Base-by-base conservation (phyloP, 2,888 invertebrate species). In the Drosophila gaucha region DNA sequence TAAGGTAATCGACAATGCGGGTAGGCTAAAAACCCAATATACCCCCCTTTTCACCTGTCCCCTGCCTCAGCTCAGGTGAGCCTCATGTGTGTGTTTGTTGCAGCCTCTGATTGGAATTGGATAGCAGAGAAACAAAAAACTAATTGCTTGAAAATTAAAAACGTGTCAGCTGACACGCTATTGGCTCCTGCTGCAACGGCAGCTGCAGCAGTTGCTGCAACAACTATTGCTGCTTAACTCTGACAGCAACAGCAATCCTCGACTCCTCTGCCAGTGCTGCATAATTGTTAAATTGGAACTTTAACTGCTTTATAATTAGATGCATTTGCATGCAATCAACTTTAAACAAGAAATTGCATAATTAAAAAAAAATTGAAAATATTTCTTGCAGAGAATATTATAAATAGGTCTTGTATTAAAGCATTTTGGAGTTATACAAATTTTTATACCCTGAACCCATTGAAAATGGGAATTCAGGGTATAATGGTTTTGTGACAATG, bases 151-250 rank as follows among this genome's bases (percentile, higher is more conserved):
- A 43, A 80, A 74, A 76, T 69, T 70, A 68, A 74, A 78, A 78
- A 75, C 76, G 72, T 78, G 76, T 75, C 67, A 67, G 74, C 59
- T 75, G 76, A 74, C 79, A 77, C 76, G 76, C 76, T 67, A 77
- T 35, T 28, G 31, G 28, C 26, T 47, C 44, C 41, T 43, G 20
- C 43, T 31, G 39, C 50, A 44, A 31, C 33, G 35, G 30, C 26
- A 30, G 59, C 41, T 44, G 43, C 52, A 14, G 14, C 28, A 33
- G 28, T 28, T 16, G 47, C 60, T 44, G 22, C 20, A 44, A 2
- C 30, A 30, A 20, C 28, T 26, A 43, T 26, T 28, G 43, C 43
- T 26, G 28, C 26, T 16, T 26, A 9, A 2, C 26, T 43, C 43
- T 12, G 18, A 30, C 41, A 30, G 18, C 30, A 38, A 20, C 24